Conservation (phyloP, 2,113 vertebrate species). For the Oxygymnocypris stewartii region DNA sequence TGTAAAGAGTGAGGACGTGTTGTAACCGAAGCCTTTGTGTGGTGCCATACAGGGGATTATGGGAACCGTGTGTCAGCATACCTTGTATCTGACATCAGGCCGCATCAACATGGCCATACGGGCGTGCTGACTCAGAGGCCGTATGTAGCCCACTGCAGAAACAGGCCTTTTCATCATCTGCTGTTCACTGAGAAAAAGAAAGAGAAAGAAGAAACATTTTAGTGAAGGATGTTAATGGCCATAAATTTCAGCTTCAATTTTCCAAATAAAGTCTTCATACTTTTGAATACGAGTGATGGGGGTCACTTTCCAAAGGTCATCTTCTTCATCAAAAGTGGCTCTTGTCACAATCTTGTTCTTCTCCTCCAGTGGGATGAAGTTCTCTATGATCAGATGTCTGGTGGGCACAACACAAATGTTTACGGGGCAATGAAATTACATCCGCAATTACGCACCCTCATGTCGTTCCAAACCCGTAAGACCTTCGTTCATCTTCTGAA, state of each 20-base stretch:
- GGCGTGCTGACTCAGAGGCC: conserved; percentile 89
- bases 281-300: conserved; percentile 89
- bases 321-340: conserved; percentile 91
- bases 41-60: not conserved
- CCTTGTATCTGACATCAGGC: conserved; percentile 87
- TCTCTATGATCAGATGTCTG: conserved; percentile 96
- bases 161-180: conserved; percentile 94
- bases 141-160: conserved; percentile 92
- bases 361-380: conserved; percentile 94
- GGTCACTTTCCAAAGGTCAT: conserved; percentile 93
- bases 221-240: not conserved
- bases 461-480: too few species aligned
- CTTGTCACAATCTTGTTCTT: conserved; percentile 93
- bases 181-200: conserved; percentile 71
- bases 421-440: not conserved
- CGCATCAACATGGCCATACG: conserved; percentile 83
- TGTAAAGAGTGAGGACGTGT: not conserved
- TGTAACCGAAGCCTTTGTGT: conserved; percentile 5
- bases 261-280: conserved; percentile 72
- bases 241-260: not conserved
- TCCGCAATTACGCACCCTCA: too few species aligned
- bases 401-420: conserved; percentile 41
- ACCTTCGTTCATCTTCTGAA: too few species aligned
- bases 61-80: conserved; percentile 65
- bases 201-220: not conserved